These are phyloP conservation scores for Luffia ferchaultella DNA, from an alignment of 2,888 invertebrate genomes.

Conservation along the genomic window DNA sequence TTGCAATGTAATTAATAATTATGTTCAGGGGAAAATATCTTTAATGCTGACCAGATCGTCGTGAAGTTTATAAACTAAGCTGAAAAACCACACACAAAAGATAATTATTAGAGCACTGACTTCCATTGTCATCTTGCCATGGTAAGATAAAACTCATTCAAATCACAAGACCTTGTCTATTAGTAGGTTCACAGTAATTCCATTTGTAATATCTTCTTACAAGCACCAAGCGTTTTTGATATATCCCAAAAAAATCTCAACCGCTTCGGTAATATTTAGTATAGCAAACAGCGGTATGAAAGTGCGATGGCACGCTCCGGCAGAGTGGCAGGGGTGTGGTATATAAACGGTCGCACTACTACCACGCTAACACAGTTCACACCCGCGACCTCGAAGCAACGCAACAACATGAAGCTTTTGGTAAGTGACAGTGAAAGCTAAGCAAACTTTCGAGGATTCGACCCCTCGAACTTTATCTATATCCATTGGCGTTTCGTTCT, in stretches of 20 bases:
- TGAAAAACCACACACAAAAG: no score
- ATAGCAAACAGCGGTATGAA: conserved; percentile 47
- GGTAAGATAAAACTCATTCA: no score
- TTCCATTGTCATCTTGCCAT: no score
- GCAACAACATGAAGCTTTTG: conserved; percentile 53
- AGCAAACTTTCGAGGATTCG: background rate
- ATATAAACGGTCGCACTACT: conserved; percentile 57
- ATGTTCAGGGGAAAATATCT: no score
- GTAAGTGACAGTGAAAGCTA: conserved; percentile 39
- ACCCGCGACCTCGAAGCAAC: conserved; percentile 40
- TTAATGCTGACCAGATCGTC: no score
- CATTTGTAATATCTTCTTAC: background rate
- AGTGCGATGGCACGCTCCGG: conserved; percentile 50
- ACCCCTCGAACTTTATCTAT: no score
- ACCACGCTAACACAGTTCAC: conserved; percentile 62
- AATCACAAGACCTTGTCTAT: no score
- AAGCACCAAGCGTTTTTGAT: background rate
- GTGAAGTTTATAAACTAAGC: no score
- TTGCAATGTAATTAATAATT: no score
- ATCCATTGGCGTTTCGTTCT: no score
- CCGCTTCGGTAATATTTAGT: conserved; percentile 16
- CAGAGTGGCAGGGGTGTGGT: conserved; percentile 59
- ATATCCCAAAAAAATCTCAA: background rate
- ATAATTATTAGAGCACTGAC: no score
- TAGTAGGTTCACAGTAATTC: no score